Conservation (phyloP, 1,140 invertebrate species). For the Phortica variegata region DNA sequence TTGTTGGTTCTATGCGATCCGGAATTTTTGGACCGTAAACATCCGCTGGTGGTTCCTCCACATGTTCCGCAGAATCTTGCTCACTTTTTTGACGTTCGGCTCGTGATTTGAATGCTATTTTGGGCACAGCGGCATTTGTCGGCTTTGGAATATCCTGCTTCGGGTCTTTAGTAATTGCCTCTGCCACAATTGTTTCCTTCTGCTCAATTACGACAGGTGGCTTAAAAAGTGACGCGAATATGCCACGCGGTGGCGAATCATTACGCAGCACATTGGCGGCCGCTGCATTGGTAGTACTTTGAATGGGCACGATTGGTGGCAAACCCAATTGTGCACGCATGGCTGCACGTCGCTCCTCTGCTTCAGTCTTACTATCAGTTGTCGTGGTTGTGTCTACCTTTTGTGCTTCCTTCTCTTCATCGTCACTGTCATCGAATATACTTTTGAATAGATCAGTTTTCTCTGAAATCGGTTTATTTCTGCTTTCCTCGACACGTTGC, state of each 20-base stretch:
- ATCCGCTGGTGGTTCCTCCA: conserved; percentile 19
- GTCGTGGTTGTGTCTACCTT: background rate
- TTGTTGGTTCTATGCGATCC: conserved; percentile 1
- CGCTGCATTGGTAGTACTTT: conserved; percentile 35
- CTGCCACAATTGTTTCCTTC: conserved; percentile 5
- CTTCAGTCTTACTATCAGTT: background rate
- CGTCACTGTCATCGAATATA: conserved; percentile 64
- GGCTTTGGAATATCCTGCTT: conserved; percentile 26
- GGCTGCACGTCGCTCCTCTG: conserved; percentile 22
- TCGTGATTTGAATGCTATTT: conserved; percentile 33
- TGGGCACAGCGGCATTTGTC: conserved; percentile 34
- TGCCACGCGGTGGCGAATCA: conserved; percentile 68
- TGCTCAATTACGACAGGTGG: conserved; percentile 15
- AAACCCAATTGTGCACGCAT: conserved; percentile 29
- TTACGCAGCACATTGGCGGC: conserved; percentile 63
- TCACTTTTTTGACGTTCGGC: conserved; percentile 35
- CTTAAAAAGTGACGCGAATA: conserved; percentile 69
- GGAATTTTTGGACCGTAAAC: conserved; percentile 35
- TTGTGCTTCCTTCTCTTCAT: conserved; percentile 38
- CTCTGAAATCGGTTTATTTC: conserved; percentile 57
- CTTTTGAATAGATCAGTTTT: conserved; percentile 64
- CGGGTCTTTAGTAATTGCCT: background rate
- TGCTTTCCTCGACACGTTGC: conserved; percentile 46
- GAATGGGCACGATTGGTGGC: conserved; percentile 15
- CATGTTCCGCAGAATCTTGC: conserved; percentile 28